A percentile compares a stretch with the other conserved stretches of the same genome.
These are phyloP conservation scores for Acanthopleura granulata DNA, from an alignment of 2,888 invertebrate genomes.

Conservation along the genomic window DNA sequence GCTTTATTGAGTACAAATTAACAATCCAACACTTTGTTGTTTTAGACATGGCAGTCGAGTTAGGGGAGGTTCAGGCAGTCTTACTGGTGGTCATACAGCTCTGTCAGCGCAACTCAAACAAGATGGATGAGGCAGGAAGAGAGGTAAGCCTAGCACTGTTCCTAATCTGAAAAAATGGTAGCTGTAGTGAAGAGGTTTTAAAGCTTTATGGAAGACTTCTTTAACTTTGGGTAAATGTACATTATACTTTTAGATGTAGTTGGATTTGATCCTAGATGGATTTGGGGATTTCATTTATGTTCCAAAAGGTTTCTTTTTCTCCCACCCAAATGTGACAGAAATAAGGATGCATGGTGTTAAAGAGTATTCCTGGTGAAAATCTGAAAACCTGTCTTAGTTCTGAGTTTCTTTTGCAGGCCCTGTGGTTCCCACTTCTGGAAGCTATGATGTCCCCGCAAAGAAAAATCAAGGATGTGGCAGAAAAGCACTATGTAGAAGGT, in stretches of 20 bases:
- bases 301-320: too few relatives aligned
- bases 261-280: too few relatives aligned
- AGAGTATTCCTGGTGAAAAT: too few relatives aligned
- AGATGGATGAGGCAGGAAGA: slow-evolving; percentile 71
- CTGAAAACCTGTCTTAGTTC: too few relatives aligned
- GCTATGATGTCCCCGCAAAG: slow-evolving; percentile 70
- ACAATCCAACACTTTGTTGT: background rate
- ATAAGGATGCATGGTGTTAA: too few relatives aligned
- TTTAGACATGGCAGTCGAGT: slow-evolving; percentile 44
- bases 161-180: too few relatives aligned
- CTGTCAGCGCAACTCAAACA: slow-evolving; percentile 72
- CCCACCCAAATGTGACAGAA: too few relatives aligned
- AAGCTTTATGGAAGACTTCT: too few relatives aligned
- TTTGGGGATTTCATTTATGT: too few relatives aligned
- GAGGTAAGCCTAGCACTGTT: slow-evolving; percentile 54
- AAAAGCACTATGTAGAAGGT: slow-evolving; percentile 56
- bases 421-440: slow-evolving; percentile 72
- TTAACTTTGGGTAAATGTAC: too few relatives aligned
- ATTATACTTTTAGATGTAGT: too few relatives aligned
- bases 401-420: slow-evolving; percentile 42
- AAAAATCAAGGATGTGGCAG: slow-evolving; percentile 62
- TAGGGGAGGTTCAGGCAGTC: slow-evolving; percentile 54
- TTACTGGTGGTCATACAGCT: slow-evolving; percentile 69
- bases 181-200: too few relatives aligned
- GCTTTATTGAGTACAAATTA: background rate